These are phyloP conservation scores for Rhinolophus ferrumequinum DNA, from an alignment of 2,113 vertebrate species.

Conservation along the genomic window DNA sequence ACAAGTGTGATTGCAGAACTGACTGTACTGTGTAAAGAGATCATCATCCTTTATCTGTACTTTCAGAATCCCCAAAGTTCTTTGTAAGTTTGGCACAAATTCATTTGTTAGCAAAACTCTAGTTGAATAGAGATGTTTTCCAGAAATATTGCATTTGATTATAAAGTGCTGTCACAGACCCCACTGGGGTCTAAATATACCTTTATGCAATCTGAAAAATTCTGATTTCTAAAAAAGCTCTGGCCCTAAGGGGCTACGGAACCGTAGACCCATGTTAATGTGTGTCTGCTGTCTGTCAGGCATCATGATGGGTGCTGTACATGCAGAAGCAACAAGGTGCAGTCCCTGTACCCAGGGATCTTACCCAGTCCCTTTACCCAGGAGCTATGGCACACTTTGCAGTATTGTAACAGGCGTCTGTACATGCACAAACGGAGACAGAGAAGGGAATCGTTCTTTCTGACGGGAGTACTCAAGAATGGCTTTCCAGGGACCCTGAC, in stretches of 20 bases:
- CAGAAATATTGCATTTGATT: not conserved
- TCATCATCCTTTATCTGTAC: not conserved
- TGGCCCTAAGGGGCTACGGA: not conserved
- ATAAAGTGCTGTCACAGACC: not conserved
- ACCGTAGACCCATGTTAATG: fast-evolving
- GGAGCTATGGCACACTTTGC: fast-evolving
- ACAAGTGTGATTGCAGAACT: not conserved
- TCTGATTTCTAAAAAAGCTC: not conserved
- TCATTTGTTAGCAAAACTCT: not conserved
- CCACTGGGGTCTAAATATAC: not conserved
- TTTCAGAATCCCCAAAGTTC: not conserved
- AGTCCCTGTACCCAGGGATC: not conserved
- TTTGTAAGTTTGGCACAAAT: not conserved
- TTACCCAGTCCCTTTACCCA: no score
- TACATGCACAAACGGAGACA: not conserved
- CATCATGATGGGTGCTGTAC: not conserved
- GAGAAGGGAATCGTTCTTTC: not conserved
- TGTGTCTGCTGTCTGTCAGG: not conserved
- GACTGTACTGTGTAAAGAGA: not conserved
- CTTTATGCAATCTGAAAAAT: not conserved
- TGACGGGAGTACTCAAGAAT: not conserved
- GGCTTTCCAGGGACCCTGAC: not conserved
- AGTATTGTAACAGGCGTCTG: not conserved
- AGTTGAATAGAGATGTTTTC: not conserved
- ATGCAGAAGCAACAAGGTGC: fast-evolving